Conservation (phyloP, 2,888 invertebrate species). For the Agrotis exclamationis region DNA sequence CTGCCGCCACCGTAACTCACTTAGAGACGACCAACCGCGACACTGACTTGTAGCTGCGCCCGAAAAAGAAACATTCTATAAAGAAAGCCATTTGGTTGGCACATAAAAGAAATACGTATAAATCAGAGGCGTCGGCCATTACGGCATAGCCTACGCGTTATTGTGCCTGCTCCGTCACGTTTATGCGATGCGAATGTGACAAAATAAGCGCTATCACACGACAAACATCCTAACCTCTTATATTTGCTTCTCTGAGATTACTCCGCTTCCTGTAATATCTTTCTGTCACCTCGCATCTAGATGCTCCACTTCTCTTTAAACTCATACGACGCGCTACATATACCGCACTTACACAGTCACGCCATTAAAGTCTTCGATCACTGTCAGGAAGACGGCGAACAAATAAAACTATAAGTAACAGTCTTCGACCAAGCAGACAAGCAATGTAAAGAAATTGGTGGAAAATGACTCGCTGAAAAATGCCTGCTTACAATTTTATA, state of each 20-base stretch:
- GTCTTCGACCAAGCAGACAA: conserved; percentile 43
- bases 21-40: conserved; percentile 72
- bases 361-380: conserved; percentile 63
- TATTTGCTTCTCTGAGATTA: conserved; percentile 67
- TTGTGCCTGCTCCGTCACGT: conserved; percentile 86
- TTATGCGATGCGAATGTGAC: conserved; percentile 85
- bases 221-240: conserved; percentile 77
- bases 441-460: conserved; percentile 58
- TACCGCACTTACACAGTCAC: conserved; percentile 40
- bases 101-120: conserved; percentile 90
- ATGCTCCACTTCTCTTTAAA: conserved; percentile 46
- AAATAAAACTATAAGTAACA: conserved; percentile 62
- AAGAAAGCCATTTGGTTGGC: conserved; percentile 85
- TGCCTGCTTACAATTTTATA: conserved; percentile 35
- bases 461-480: conserved; percentile 55
- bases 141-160: conserved; percentile 82
- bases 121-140: conserved; percentile 88
- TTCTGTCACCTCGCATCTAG: conserved; percentile 50
- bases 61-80: conserved; percentile 81
- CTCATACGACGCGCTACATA: conserved; percentile 24
- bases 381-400: conserved; percentile 58
- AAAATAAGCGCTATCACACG: conserved; percentile 84
- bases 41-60: conserved; percentile 74
- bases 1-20: conserved; percentile 74
- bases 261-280: conserved; percentile 58